Evolutionary conservation across 2,797 vertebrate species (phyloP).

Genomic region (Arnoldichthys spilopterus): DNA sequence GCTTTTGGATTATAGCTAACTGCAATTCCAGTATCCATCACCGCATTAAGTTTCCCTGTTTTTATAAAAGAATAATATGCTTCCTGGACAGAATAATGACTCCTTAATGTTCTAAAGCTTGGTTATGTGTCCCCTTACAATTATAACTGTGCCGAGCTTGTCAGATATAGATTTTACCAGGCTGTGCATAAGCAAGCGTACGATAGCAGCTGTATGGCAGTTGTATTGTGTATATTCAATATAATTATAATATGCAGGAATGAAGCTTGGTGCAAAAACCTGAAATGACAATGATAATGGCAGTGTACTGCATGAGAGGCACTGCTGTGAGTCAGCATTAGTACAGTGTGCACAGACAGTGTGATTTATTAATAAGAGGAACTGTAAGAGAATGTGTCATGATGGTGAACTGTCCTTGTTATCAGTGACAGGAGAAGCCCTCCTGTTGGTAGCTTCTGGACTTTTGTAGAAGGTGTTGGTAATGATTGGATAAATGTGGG

Average conservation of each 20-base stretch:
- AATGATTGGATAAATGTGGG: not conserved
- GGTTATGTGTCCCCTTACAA: too few species aligned
- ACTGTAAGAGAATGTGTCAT: not conserved
- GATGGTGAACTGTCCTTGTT: not conserved
- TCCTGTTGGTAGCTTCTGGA: not conserved
- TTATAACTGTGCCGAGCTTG: too few species aligned
- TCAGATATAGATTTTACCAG: too few species aligned
- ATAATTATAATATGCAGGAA: not conserved
- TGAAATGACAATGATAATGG: not conserved
- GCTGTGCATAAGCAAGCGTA: not conserved
- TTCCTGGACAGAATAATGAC: too few species aligned
- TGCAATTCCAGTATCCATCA: too few species aligned
- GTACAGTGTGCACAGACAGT: not conserved
- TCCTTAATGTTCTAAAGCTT: too few species aligned
- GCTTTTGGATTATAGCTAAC: too few species aligned
- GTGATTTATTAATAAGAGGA: not conserved
- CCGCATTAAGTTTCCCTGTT: too few species aligned
- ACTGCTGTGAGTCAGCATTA: not conserved
- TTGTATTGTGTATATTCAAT: not conserved
- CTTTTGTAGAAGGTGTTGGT: not conserved
- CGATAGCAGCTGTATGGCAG: not conserved
- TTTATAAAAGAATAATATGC: too few species aligned
- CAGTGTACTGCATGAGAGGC: not conserved
- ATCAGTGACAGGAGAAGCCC: not conserved
- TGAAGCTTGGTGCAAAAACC: not conserved